Evolutionary conservation across 1,140 invertebrate genomes (phyloP).

Genomic region (Drosophila arizonae): DNA sequence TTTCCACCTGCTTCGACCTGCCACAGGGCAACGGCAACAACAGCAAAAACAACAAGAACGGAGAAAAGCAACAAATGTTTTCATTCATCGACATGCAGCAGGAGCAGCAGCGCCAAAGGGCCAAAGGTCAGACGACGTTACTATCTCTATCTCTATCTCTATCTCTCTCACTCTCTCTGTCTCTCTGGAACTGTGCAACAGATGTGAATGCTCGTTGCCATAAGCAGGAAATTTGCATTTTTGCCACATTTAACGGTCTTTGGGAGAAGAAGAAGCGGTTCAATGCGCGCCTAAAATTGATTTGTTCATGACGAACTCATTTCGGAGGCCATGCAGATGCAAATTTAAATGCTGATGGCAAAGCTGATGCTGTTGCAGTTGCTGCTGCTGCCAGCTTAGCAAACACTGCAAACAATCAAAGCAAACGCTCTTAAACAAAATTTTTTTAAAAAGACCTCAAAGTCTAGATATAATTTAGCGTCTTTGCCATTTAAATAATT

Average conservation of each 20-base stretch:
- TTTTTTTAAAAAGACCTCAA: too few species aligned
- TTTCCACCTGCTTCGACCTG: slow-evolving; percentile 64
- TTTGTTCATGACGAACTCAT: slow-evolving; percentile 80
- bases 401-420: too few species aligned
- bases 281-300: slow-evolving; percentile 72
- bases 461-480: too few species aligned
- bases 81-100: slow-evolving; percentile 56
- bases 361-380: not conserved
- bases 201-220: slow-evolving; percentile 33
- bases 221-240: slow-evolving; percentile 71
- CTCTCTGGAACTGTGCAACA: slow-evolving; percentile 18
- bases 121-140: slow-evolving; percentile 55
- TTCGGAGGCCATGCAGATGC: slow-evolving; percentile 40
- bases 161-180: not conserved
- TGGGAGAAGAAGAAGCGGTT: slow-evolving; percentile 29
- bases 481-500: too few species aligned
- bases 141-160: too few species aligned
- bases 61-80: slow-evolving; percentile 46
- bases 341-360: slow-evolving; percentile 22
- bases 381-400: slow-evolving; percentile 11
- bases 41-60: slow-evolving; percentile 8
- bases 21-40: slow-evolving; percentile 30
- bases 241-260: slow-evolving; percentile 73
- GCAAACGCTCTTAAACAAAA: too few species aligned
- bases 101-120: slow-evolving; percentile 11